Evolutionary conservation across 2,888 invertebrate species (phyloP).

Genomic region (Cephus runcator): DNA sequence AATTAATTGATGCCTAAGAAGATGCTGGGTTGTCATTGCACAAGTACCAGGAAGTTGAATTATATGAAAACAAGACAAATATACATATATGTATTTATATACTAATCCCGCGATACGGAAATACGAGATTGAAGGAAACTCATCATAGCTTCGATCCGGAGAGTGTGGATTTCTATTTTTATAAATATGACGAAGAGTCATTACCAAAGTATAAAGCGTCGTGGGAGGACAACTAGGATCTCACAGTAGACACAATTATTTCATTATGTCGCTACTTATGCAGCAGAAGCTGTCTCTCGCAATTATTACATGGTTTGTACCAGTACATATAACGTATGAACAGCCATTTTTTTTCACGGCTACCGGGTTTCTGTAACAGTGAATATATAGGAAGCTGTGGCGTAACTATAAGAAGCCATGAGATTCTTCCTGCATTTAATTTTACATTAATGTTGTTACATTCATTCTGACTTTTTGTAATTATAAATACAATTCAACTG

Average conservation of each 20-base stretch:
- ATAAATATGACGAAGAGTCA: neutral
- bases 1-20: neutral
- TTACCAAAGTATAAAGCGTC: neutral
- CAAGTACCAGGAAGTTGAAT: neutral
- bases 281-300: neutral
- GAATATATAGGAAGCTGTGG: neutral
- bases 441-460: neutral
- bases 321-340: neutral
- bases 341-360: neutral
- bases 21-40: neutral
- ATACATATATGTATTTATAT: neutral
- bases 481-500: neutral
- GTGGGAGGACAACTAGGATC: neutral
- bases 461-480: neutral
- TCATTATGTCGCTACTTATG: neutral
- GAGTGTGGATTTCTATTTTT: neutral
- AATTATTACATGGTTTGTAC: neutral
- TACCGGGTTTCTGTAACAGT: neutral
- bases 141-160: neutral
- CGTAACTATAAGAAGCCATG: neutral
- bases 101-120: neutral
- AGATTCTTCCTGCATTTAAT: neutral
- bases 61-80: neutral
- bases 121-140: neutral
- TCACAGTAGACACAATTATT: neutral